These are phyloP conservation scores for Chrysolina oricalcia DNA, from an alignment of 2,888 invertebrate species.

Conservation along the genomic window DNA sequence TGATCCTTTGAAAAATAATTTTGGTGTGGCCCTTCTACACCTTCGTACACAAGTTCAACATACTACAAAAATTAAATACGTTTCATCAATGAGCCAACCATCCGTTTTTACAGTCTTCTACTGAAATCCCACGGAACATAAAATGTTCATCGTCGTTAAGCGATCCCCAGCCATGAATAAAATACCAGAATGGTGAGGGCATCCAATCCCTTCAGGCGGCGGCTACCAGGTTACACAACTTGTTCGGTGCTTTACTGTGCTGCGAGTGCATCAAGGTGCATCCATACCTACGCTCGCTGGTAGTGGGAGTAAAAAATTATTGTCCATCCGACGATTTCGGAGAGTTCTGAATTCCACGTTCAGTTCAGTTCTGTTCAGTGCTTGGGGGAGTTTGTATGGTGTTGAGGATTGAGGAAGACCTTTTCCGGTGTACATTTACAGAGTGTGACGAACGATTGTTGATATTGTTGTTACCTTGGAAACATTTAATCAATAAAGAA, in stretches of 20 bases:
- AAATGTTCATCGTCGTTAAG: too few species aligned
- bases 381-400: not conserved
- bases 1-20: too few species aligned
- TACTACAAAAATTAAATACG: too few species aligned
- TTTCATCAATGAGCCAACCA: too few species aligned
- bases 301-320: constrained; percentile 55
- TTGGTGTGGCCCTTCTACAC: too few species aligned
- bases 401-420: constrained; percentile 11
- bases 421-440: constrained; percentile 36
- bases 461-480: constrained; percentile 50
- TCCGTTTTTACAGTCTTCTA: too few species aligned
- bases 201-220: constrained; percentile 42
- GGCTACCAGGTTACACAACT: constrained; percentile 58
- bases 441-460: constrained; percentile 47
- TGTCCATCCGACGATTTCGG: constrained; percentile 18
- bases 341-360: constrained; percentile 36
- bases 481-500: constrained; percentile 46
- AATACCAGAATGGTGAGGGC: too few species aligned
- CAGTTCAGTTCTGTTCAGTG: constrained; percentile 43
- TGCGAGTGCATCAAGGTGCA: constrained; percentile 56
- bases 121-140: too few species aligned
- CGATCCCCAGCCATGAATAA: too few species aligned
- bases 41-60: too few species aligned
- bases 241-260: constrained; percentile 53
- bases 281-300: constrained; percentile 29